A percentile compares a stretch with the other conserved stretches of the same genome.
These are phyloP conservation scores for Drosophila cognata DNA, from an alignment of 2,888 invertebrate species.

Conservation along the genomic window DNA sequence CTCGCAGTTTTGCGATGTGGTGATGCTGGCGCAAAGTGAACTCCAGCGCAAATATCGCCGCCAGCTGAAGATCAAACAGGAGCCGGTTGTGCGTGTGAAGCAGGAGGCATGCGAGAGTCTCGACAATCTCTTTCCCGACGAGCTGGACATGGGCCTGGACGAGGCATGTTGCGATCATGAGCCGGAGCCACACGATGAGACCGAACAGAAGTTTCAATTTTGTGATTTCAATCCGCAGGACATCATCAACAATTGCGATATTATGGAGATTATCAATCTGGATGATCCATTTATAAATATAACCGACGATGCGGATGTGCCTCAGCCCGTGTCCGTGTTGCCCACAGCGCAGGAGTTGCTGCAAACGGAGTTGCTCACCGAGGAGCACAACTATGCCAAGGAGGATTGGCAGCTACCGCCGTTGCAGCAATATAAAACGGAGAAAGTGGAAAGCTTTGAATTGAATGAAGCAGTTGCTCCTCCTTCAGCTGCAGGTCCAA, in stretches of 20 bases:
- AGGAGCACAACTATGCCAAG: constrained; percentile 84
- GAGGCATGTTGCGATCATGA: constrained; percentile 71
- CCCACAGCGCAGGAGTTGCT: constrained; percentile 69
- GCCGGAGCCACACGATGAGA: constrained; percentile 62
- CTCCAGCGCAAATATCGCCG: constrained; percentile 80
- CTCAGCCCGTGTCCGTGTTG: constrained; percentile 30
- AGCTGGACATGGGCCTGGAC: constrained; percentile 73
- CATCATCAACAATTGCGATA: constrained; percentile 85
- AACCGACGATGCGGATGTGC: constrained; percentile 81
- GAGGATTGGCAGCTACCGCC: constrained; percentile 79
- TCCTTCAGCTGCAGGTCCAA: neutral
- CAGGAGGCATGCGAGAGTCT: constrained; percentile 83
- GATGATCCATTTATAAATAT: constrained; percentile 85
- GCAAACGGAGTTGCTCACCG: constrained; percentile 77
- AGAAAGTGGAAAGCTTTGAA: constrained; percentile 75
- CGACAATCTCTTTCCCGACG: constrained; percentile 80
- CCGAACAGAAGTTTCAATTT: constrained; percentile 83
- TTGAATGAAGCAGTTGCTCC: constrained; percentile 1
- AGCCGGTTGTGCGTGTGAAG: constrained; percentile 83
- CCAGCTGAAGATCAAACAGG: constrained; percentile 84
- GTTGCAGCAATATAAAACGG: constrained; percentile 79
- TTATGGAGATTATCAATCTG: constrained; percentile 84
- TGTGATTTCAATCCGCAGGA: constrained; percentile 83
- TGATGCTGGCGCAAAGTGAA: constrained; percentile 81
- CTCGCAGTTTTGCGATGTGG: constrained; percentile 83